Evolutionary conservation across 1,140 invertebrate genomes (phyloP).

Genomic region (Calliopsis andreniformis): DNA sequence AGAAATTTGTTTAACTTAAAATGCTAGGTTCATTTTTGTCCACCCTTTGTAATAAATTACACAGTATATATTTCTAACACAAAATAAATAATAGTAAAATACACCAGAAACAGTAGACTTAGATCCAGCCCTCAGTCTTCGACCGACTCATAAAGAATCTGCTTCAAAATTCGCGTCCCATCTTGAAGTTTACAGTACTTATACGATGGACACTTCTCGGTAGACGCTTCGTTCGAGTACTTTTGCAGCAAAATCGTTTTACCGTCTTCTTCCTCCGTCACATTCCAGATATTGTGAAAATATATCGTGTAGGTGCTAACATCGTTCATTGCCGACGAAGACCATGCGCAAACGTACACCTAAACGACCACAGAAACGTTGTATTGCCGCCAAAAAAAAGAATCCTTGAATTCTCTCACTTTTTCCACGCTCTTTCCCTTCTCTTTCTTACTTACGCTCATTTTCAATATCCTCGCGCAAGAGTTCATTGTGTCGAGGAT

Average conservation of each 20-base stretch:
- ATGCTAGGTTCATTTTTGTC: too few relatives aligned
- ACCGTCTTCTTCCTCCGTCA: slow-evolving; percentile 52
- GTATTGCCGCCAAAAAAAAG: neutral
- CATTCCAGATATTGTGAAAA: slow-evolving; percentile 69
- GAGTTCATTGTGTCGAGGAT: slow-evolving; percentile 70
- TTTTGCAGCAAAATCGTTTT: slow-evolving; percentile 38
- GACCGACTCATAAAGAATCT: slow-evolving; percentile 31
- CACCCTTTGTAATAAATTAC: too few relatives aligned
- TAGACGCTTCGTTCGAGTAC: neutral
- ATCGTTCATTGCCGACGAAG: slow-evolving; percentile 3
- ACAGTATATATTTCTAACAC: neutral
- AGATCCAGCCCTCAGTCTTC: neutral
- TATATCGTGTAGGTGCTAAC: slow-evolving; percentile 62
- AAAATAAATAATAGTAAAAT: neutral
- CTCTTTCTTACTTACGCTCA: slow-evolving; percentile 37
- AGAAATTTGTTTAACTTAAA: too few relatives aligned
- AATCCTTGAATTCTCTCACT: neutral
- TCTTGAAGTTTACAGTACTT: slow-evolving; percentile 65
- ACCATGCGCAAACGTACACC: slow-evolving; percentile 58
- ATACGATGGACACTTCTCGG: slow-evolving; percentile 37
- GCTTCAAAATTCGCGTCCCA: slow-evolving; percentile 60
- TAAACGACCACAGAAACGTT: slow-evolving; percentile 9
- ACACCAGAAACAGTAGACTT: too few relatives aligned
- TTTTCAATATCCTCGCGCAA: slow-evolving; percentile 64
- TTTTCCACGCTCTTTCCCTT: neutral